Conservation (phyloP, 2,797 vertebrate genomes). For the Melanotaenia boesemani region DNA sequence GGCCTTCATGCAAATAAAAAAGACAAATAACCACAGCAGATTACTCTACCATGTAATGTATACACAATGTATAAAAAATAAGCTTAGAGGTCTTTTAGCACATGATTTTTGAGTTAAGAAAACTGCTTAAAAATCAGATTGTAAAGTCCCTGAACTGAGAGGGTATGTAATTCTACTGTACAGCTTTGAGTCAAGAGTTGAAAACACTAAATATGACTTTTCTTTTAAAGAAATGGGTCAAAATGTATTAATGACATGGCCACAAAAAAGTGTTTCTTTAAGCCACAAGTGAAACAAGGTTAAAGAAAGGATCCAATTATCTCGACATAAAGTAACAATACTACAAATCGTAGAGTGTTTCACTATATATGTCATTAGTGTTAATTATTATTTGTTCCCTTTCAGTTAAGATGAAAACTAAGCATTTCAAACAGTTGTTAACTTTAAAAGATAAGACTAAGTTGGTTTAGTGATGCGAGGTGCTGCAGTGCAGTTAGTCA, state of each 20-base stretch:
- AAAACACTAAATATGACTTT: conserved; percentile 5
- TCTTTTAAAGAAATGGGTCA: conserved; percentile 44
- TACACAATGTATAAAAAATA: conserved; percentile 38
- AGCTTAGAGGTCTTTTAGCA: conserved; percentile 28
- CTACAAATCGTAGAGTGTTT: conserved; percentile 33
- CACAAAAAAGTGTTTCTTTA: conserved; percentile 31
- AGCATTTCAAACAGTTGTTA: conserved; percentile 31
- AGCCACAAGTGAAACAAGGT: conserved; percentile 6
- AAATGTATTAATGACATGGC: conserved; percentile 17
- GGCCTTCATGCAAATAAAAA: conserved; percentile 31
- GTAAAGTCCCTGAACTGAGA: conserved; percentile 46
- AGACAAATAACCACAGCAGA: conserved; percentile 14
- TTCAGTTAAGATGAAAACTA: conserved; percentile 38
- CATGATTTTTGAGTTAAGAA: conserved; percentile 6
- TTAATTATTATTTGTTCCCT: conserved; percentile 50
- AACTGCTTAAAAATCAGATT: conserved; percentile 23
- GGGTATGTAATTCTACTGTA: conserved; percentile 15
- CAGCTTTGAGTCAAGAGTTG: conserved; percentile 24
- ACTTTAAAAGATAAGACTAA: conserved; percentile 36
- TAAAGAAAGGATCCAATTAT: conserved; percentile 12
- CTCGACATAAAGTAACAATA: conserved; percentile 19
- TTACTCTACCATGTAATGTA: conserved; percentile 44
- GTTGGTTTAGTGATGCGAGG: conserved; percentile 46
- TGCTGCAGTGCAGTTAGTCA: conserved; percentile 61
- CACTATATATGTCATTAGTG: conserved; percentile 63